A percentile compares a stretch with the other conserved stretches of the same genome.
phyloP scores from a whole-genome alignment of 2,888 invertebrate genomes.

The Hydrotaea cyrtoneurina region DNA sequence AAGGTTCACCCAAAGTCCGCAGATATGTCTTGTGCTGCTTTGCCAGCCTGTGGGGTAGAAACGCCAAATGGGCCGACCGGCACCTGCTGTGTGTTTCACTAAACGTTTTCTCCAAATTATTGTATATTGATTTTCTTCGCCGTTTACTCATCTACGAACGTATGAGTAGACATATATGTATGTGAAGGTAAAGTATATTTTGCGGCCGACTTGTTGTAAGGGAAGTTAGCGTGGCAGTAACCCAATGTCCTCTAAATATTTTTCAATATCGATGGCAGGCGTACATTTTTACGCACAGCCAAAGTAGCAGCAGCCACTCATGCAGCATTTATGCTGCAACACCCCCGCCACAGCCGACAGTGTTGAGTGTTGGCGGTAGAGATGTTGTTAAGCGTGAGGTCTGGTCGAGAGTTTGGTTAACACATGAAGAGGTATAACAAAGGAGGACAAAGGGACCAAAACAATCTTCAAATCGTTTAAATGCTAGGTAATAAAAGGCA shows the following conservation, averaged over 20 bases:
- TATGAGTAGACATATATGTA: neutral
- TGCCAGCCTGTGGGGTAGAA: no score
- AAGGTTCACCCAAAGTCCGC: no score
- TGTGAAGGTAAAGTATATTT: neutral
- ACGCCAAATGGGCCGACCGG: neutral
- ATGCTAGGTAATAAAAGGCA: no score
- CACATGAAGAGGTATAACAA: no score
- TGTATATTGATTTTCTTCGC: conserved; percentile 17
- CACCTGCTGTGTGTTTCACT: neutral
- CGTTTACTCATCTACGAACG: neutral
- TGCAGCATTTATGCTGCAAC: conserved; percentile 34
- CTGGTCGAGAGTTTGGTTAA: neutral
- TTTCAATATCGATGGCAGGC: conserved; percentile 7
- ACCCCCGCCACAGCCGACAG: neutral
- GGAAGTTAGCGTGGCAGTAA: conserved; percentile 10
- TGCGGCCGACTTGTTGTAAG: neutral
- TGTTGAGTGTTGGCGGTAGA: conserved; percentile 5
- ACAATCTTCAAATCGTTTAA: no score
- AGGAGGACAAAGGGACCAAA: neutral
- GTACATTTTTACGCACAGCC: no score
- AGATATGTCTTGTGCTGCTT: no score
- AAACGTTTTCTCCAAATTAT: conserved; percentile 15
- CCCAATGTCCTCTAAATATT: neutral
- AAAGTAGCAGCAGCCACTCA: conserved; percentile 28
- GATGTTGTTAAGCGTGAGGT: neutral